phyloP scores from a whole-genome alignment of 1,140 invertebrate genomes.

The Hesperophylax magnus region DNA sequence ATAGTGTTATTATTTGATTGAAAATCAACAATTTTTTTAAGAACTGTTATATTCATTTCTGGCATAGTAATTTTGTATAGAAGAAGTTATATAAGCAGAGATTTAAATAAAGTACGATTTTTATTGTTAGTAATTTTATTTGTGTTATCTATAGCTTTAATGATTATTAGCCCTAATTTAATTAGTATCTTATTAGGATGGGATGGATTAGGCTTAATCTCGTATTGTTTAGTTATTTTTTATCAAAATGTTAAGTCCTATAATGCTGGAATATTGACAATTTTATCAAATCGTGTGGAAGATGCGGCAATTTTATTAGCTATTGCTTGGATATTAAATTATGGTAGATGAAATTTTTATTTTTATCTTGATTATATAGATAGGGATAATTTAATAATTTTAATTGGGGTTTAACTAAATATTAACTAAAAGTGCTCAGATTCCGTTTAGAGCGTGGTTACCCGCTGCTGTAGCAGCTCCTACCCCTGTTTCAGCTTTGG shows the following conservation, averaged over 20 bases:
- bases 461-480: no score
- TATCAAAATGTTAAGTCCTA: conserved; percentile 60
- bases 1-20: conserved; percentile 70
- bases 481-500: no score
- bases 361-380: conserved; percentile 69
- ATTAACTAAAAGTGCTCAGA: no score
- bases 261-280: conserved; percentile 76
- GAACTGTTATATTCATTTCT: conserved; percentile 75
- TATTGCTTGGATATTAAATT: conserved; percentile 73
- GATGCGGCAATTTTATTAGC: conserved; percentile 41
- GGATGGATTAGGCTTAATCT: conserved; percentile 70
- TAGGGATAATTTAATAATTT: conserved; percentile 63
- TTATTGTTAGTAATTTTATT: conserved; percentile 75
- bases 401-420: conserved; percentile 66
- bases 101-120: conserved; percentile 72
- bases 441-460: no score
- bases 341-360: conserved; percentile 68
- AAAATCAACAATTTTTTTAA: conserved; percentile 73
- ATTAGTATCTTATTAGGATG: conserved; percentile 79
- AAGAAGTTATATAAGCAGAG: conserved; percentile 70
- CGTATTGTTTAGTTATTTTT: not conserved
- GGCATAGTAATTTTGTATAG: conserved; percentile 75
- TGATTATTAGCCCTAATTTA: conserved; percentile 79
- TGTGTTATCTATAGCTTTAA: conserved; percentile 77
- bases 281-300: conserved; percentile 63